A percentile compares a stretch with the other conserved stretches of the same genome.
phyloP scores from a whole-genome alignment of 2,113 vertebrate genomes.

The Bucco capensis region DNA sequence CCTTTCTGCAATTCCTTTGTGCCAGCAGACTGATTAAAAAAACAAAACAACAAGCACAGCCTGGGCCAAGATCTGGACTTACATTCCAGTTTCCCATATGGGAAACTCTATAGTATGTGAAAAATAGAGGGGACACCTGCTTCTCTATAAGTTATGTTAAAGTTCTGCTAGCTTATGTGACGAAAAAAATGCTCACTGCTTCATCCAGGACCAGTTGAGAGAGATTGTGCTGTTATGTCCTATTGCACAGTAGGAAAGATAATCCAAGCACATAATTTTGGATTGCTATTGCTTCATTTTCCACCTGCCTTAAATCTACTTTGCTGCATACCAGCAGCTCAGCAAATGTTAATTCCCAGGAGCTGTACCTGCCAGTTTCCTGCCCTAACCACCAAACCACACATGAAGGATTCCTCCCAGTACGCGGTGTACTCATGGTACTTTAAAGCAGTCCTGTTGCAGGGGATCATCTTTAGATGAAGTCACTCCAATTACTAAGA shows the following conservation, averaged over 20 bases:
- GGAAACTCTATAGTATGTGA: neutral
- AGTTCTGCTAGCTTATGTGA: neutral
- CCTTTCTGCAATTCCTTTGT: neutral
- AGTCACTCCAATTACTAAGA: neutral
- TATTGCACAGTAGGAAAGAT: neutral
- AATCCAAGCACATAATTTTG: neutral
- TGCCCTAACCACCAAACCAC: conserved; percentile 32
- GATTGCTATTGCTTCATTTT: neutral
- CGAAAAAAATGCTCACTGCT: conserved; percentile 7
- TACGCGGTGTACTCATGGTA: neutral
- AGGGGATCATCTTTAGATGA: neutral
- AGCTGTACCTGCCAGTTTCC: neutral
- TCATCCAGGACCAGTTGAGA: neutral
- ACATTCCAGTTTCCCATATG: neutral
- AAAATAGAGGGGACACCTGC: neutral
- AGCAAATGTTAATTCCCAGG: neutral
- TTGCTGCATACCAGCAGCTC: neutral
- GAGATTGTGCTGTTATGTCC: neutral
- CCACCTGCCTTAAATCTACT: conserved; percentile 37
- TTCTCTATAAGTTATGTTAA: neutral
- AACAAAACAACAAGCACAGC: neutral
- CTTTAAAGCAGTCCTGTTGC: neutral
- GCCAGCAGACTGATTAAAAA: neutral
- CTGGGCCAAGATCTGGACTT: neutral
- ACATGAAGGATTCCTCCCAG: neutral